Evolutionary conservation across 2,113 vertebrate species (phyloP).

Genomic region (Ahaetulla prasina): DNA sequence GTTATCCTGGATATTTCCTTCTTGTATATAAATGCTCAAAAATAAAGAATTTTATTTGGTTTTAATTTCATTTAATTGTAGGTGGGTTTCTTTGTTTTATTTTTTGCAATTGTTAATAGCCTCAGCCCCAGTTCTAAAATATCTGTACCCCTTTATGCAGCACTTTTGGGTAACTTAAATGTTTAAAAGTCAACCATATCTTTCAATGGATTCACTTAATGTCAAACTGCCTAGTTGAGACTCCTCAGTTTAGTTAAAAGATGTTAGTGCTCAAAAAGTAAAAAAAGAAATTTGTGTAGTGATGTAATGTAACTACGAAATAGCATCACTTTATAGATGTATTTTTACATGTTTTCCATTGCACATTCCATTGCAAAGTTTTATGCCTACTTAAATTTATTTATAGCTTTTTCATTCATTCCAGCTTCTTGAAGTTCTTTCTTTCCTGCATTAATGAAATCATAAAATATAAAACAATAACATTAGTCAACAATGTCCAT

Average conservation of each 20-base stretch:
- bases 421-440: slow-evolving; percentile 42
- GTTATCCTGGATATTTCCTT: background rate
- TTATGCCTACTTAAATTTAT: background rate
- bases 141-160: background rate
- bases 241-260: background rate
- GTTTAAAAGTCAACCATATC: background rate
- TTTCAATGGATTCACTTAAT: background rate
- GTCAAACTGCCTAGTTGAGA: background rate
- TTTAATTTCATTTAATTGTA: background rate
- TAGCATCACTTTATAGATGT: background rate
- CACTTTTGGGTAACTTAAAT: background rate
- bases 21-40: background rate
- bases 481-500: slow-evolving; percentile 24
- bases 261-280: background rate
- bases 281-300: background rate
- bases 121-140: background rate
- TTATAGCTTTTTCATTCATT: background rate
- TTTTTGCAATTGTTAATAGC: background rate
- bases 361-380: background rate
- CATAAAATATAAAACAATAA: slow-evolving; percentile 25
- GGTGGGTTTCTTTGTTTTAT: background rate
- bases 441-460: slow-evolving; percentile 50
- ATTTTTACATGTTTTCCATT: background rate
- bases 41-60: background rate
- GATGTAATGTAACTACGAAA: background rate